Percentiles rank a stretch among this genome's conserved stretches.
These are phyloP conservation scores for Macrostomum cliftonense DNA, from an alignment of 2,888 invertebrate species.

Conservation along the genomic window DNA sequence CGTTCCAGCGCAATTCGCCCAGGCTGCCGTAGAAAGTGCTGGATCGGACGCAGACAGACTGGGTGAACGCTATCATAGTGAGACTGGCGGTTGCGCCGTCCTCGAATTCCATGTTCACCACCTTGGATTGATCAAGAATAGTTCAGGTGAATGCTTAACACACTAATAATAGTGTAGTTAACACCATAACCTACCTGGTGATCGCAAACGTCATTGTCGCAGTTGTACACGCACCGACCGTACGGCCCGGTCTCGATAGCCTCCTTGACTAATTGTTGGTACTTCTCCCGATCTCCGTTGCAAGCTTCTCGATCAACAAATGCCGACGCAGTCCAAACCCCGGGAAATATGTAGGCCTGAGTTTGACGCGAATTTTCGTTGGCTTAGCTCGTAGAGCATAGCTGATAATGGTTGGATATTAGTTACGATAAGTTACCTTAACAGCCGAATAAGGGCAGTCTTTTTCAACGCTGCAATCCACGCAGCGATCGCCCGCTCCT, in stretches of 20 bases:
- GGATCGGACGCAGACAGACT: constrained; percentile 29
- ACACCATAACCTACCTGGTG: constrained; percentile 34
- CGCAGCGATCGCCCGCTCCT: constrained; percentile 32
- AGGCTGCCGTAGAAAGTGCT: constrained; percentile 36
- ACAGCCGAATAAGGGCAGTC: constrained; percentile 38
- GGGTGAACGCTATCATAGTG: constrained; percentile 37
- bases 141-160: too few relatives aligned
- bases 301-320: not conserved
- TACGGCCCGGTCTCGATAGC: constrained; percentile 32
- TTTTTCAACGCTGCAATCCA: constrained; percentile 34
- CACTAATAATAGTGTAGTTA: too few relatives aligned
- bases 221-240: constrained; percentile 39
- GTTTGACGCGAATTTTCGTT: too few relatives aligned
- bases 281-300: not conserved
- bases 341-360: not conserved
- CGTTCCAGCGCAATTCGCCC: constrained; percentile 22
- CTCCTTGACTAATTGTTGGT: constrained; percentile 16
- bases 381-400: too few relatives aligned
- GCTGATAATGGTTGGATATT: too few relatives aligned
- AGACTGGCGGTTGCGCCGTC: constrained; percentile 35
- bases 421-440: constrained; percentile 32
- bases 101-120: constrained; percentile 37
- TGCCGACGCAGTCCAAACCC: not conserved
- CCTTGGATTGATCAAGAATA: too few relatives aligned
- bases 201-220: constrained; percentile 39